phyloP scores from a whole-genome alignment of 2,113 vertebrate species.

The Vulpes ferrilata region DNA sequence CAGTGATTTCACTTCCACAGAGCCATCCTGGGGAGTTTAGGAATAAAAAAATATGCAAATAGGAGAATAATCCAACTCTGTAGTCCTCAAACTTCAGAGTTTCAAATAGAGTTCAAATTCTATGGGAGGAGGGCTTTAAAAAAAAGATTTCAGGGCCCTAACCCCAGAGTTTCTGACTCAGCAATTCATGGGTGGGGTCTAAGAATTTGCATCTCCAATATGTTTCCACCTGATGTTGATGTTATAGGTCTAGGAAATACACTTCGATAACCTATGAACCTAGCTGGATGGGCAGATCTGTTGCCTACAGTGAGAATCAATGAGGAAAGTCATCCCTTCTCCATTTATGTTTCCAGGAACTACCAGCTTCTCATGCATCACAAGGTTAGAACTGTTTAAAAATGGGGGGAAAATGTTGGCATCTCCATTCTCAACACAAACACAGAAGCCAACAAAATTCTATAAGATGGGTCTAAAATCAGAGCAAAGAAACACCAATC shows the following conservation, averaged over 20 bases:
- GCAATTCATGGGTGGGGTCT: background rate
- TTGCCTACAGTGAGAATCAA: background rate
- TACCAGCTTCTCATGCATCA: slow-evolving; percentile 51
- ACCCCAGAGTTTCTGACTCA: background rate
- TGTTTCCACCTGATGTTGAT: background rate
- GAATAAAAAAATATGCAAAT: slow-evolving; percentile 45
- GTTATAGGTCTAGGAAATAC: no score
- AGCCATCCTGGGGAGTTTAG: slow-evolving; percentile 58
- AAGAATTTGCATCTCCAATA: background rate
- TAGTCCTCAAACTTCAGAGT: background rate
- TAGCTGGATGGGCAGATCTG: slow-evolving; percentile 3
- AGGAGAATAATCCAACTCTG: slow-evolving; percentile 1
- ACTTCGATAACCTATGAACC: background rate
- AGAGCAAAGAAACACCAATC: background rate
- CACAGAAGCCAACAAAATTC: background rate
- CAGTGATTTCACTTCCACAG: background rate
- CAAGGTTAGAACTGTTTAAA: slow-evolving; percentile 68
- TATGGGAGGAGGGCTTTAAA: background rate
- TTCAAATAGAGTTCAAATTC: background rate
- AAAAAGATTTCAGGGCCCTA: background rate
- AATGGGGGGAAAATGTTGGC: slow-evolving; percentile 22
- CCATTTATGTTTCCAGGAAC: background rate
- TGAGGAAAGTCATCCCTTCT: slow-evolving; percentile 35
- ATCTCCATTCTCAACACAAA: background rate
- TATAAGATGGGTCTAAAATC: background rate